Base-by-base conservation (phyloP, 2,888 invertebrate genomes). In the Crioceris asparagi region DNA sequence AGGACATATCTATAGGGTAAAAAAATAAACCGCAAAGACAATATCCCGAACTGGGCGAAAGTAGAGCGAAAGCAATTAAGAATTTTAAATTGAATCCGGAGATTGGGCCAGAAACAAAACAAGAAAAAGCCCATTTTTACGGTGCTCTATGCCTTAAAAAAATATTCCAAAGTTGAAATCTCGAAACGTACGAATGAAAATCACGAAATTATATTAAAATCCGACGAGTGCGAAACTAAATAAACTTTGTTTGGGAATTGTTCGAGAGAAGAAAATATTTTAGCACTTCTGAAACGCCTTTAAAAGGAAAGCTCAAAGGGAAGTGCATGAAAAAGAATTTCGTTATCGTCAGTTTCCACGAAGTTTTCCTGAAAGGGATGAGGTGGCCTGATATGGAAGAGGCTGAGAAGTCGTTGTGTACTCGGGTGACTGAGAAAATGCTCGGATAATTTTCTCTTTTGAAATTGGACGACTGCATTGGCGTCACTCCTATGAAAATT, bases 311-410 rank as follows among this genome's bases (percentile, higher is more conserved):
- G 48, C 48, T 44, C 43, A 47, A 48, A 49, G 46, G 45, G 43
- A 48, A 53, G 50, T 50, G 45, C 49, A 52, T 50, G 49, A 46
- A 52, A 51, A 54, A 53, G 55, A 55, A 54, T 55, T 54, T 51
- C 51, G 53, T 54, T 55, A 54, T 56, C 53, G 51, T 51, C 51
- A 50, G 51, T 51, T 50, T 53, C 49, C 53, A 11, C 32, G 12
- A 12, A 53, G 51, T 45, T 51, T 53, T 47, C 33, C 35, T 33
- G 39, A 35, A 39, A 30, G 46, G 41, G 43, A 48, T 36, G 42
- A 40, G 40, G 42, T 40, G 40, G 39, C 21, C 23, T 30, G 29
- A 15, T 40, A 23, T 32, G 29, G 27, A 35, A 35, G 38, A 17
- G 26, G 37, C 34, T 42, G 23, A 32, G 34, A 30, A 34, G 34